Percentiles rank a stretch among this genome's conserved stretches.
Conservation (phyloP, 2,888 invertebrate species). For the Neocrepidodera transversa region DNA sequence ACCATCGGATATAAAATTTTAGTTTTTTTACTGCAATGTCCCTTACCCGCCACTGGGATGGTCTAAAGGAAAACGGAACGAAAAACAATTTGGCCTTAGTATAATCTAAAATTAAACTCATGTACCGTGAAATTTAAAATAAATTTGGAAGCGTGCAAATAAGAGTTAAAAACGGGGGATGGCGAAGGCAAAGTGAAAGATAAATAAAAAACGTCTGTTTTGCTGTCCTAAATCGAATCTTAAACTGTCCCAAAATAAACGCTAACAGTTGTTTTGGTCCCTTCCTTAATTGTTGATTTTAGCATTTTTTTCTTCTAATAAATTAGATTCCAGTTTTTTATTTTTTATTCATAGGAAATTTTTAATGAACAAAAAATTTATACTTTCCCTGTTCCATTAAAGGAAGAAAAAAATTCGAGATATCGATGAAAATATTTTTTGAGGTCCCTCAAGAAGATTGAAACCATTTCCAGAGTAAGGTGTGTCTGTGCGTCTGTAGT, state of each 20-base stretch:
- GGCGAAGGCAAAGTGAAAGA: slow-evolving; percentile 23
- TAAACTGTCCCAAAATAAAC: slow-evolving; percentile 26
- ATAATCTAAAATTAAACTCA: slow-evolving; percentile 39
- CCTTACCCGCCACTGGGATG: slow-evolving; percentile 5
- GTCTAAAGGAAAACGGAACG: slow-evolving; percentile 22
- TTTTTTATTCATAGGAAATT: too few species aligned
- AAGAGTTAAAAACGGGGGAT: slow-evolving; percentile 18
- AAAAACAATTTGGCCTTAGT: slow-evolving; percentile 38
- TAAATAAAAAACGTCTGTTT: slow-evolving; percentile 30
- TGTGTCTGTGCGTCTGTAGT: too few species aligned
- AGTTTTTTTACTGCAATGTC: not conserved
- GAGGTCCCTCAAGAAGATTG: too few species aligned
- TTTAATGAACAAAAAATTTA: too few species aligned
- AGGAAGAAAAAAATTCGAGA: too few species aligned
- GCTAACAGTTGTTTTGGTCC: slow-evolving; percentile 22
- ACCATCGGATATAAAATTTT: not conserved
- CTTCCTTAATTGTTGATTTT: too few species aligned
- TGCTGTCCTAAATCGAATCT: slow-evolving; percentile 23
- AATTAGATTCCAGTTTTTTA: too few species aligned
- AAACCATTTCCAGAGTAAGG: too few species aligned
- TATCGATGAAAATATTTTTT: too few species aligned
- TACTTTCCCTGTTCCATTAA: too few species aligned
- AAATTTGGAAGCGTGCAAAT: slow-evolving; percentile 33
- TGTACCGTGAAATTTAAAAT: slow-evolving; percentile 39
- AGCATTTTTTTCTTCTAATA: too few species aligned